A percentile compares a stretch with the other conserved stretches of the same genome.
These are phyloP conservation scores for Phasianus colchicus DNA, from an alignment of 2,113 vertebrate species.

Conservation along the genomic window DNA sequence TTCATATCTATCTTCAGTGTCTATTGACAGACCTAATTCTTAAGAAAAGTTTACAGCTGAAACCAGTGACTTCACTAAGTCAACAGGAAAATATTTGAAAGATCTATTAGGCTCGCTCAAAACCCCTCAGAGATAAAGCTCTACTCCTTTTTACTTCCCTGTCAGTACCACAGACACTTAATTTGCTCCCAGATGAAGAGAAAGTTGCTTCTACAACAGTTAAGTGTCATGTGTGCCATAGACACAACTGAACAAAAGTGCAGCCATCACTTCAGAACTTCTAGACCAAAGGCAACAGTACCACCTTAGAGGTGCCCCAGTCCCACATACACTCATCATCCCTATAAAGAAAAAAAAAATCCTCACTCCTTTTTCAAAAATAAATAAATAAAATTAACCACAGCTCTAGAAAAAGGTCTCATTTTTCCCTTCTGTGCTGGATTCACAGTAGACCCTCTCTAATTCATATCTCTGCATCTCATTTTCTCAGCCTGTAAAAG, in stretches of 20 bases:
- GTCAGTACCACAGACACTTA: accelerated
- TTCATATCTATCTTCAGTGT: background rate
- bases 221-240: accelerated
- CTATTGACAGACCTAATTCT: background rate
- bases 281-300: background rate
- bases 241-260: background rate
- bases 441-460: background rate
- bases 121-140: background rate
- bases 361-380: background rate
- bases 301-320: background rate
- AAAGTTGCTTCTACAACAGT: background rate
- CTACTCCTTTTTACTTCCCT: background rate
- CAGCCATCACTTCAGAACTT: background rate
- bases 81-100: background rate
- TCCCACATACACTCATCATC: background rate
- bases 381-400: background rate
- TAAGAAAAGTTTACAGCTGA: background rate
- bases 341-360: background rate
- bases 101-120: background rate
- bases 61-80: background rate
- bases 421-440: background rate
- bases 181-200: background rate
- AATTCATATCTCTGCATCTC: background rate
- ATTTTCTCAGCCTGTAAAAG: background rate
- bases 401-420: background rate